Conservation (phyloP, 2,113 vertebrate species). For the Nothobranchius kuhntae region DNA sequence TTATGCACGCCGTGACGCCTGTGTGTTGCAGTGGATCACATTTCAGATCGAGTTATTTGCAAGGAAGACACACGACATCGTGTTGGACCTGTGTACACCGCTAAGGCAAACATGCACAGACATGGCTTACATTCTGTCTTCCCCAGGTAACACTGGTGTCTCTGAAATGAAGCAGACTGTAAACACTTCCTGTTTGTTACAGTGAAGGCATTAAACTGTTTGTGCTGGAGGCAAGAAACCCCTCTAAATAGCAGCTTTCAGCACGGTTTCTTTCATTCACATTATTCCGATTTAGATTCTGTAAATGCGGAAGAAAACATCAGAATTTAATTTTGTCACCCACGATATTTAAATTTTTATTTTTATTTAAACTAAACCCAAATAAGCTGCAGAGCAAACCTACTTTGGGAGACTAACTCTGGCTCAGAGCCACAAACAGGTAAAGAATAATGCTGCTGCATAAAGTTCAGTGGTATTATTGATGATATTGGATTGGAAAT, state of each 20-base stretch:
- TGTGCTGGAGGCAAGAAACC: slow-evolving; percentile 27
- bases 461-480: slow-evolving; percentile 7
- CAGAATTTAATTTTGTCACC: neutral
- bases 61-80: slow-evolving; percentile 44
- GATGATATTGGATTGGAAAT: slow-evolving; percentile 6
- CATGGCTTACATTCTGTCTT: slow-evolving; percentile 57
- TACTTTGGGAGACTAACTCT: neutral
- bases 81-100: slow-evolving; percentile 62
- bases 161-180: slow-evolving; percentile 56
- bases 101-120: slow-evolving; percentile 64
- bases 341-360: too few relatives aligned
- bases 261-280: slow-evolving; percentile 25
- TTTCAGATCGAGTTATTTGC: slow-evolving; percentile 55
- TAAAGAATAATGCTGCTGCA: slow-evolving; percentile 9
- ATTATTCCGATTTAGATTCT: slow-evolving; percentile 9
- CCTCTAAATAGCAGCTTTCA: neutral
- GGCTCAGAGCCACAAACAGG: neutral
- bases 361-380: neutral
- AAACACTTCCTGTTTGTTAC: slow-evolving; percentile 68
- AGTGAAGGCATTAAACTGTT: slow-evolving; percentile 32
- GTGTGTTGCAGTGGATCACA: slow-evolving; percentile 47
- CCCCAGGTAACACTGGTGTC: slow-evolving; percentile 44
- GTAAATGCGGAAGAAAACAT: neutral
- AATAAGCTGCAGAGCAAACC: neutral
- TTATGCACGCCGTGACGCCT: slow-evolving; percentile 23